phyloP scores from a whole-genome alignment of 2,888 invertebrate species.

The Tolmerus cingulatus region DNA sequence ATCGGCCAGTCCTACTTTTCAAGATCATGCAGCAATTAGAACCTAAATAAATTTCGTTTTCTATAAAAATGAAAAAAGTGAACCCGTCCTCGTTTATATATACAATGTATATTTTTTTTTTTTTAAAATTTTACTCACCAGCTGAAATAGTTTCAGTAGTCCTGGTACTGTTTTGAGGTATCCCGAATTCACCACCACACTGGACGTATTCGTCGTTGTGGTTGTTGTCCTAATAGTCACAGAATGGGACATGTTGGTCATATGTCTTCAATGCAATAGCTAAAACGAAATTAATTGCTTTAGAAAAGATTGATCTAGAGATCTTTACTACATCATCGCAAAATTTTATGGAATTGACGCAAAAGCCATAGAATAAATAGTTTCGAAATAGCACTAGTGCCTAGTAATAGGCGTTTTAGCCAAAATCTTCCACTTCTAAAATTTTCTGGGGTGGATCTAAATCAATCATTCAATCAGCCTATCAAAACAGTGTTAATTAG shows the following conservation, averaged over 20 bases:
- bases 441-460: neutral
- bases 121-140: slow-evolving; percentile 66
- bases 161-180: slow-evolving; percentile 82
- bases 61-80: too few relatives aligned
- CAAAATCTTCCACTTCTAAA: neutral
- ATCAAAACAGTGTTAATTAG: neutral
- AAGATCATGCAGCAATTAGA: too few relatives aligned
- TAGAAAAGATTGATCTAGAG: neutral
- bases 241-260: slow-evolving; percentile 80
- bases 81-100: neutral
- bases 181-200: slow-evolving; percentile 81
- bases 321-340: neutral
- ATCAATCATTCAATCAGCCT: neutral
- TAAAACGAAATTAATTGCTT: slow-evolving; percentile 15
- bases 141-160: slow-evolving; percentile 79
- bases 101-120: neutral
- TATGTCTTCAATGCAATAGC: slow-evolving; percentile 18
- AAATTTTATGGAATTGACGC: neutral
- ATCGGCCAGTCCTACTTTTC: too few relatives aligned
- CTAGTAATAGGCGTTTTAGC: neutral
- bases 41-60: too few relatives aligned
- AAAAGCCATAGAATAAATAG: neutral
- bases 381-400: neutral
- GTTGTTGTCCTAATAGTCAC: slow-evolving; percentile 89
- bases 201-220: slow-evolving; percentile 77